A percentile compares a stretch with the other conserved stretches of the same genome.
phyloP scores from a whole-genome alignment of 2,888 invertebrate species.

The Acanthosepion pharaonis region DNA sequence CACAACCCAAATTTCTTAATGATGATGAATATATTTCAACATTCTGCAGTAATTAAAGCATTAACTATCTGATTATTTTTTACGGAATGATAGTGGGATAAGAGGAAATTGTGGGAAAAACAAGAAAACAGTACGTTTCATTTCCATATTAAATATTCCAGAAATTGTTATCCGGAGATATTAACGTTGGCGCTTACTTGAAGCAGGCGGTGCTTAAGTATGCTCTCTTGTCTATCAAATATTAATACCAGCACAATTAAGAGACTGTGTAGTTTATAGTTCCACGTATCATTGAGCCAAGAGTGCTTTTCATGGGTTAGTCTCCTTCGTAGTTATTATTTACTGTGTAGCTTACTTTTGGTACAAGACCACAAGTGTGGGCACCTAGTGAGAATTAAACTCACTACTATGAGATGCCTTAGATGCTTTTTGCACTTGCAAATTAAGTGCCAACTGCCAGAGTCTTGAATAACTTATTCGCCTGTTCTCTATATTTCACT shows the following conservation, averaged over 20 bases:
- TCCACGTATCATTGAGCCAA: not conserved
- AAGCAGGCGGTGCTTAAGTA: not conserved
- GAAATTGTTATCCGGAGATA: not conserved
- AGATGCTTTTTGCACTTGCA: not conserved
- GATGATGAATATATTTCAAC: too few relatives aligned
- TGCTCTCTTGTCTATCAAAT: too few relatives aligned
- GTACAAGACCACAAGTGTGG: too few relatives aligned
- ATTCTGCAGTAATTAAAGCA: too few relatives aligned
- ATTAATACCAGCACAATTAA: not conserved
- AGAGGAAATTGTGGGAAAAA: not conserved
- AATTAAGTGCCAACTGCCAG: not conserved
- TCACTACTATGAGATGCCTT: too few relatives aligned
- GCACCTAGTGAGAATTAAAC: too few relatives aligned
- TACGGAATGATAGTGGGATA: not conserved
- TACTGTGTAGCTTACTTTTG: too few relatives aligned
- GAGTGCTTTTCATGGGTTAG: not conserved
- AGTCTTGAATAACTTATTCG: not conserved
- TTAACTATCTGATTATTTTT: not conserved
- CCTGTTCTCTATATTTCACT: not conserved
- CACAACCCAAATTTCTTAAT: too few relatives aligned
- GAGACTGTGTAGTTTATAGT: not conserved
- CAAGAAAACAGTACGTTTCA: not conserved
- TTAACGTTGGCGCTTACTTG: not conserved
- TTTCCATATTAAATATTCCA: not conserved
- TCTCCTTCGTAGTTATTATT: not conserved